Evolutionary conservation across 2,888 invertebrate species (phyloP), one percentile per base, ranked within the genome.

Genomic region (Agrotis clavis): DNA sequence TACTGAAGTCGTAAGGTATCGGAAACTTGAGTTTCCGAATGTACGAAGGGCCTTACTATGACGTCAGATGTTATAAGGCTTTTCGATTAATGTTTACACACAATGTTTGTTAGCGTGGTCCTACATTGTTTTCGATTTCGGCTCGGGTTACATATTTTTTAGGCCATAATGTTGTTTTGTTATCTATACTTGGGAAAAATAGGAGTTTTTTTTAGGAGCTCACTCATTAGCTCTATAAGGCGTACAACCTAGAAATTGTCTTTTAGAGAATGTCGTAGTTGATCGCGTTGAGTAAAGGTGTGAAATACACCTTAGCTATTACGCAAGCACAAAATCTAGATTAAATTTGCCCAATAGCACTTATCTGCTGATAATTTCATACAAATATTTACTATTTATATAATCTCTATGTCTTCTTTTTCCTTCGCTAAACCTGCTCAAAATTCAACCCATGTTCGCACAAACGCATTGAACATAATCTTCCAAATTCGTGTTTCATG

Each of bases 41-140:
- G n/a, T n/a, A n/a, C n/a, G n/a, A n/a, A n/a, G n/a, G n/a, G n/a
- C 7, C 6, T 5, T n/a, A 6, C 35, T 6, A 57, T n/a, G 57
- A 57, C 57, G 57, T 35, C 35, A 57, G 57, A 57, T 19, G 35
- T 35, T 65, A 25, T 45, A 19, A 13, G 50, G 25, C 61, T 19
- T 21, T 63, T 9, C 1, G 48, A 19, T 11, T 57, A 74, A 79
- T 67, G 51, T 79, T 80, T 70, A 64, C 47, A 7, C 30, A 35
- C 61, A 57, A 45, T 78, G 64, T 76, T 81, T 71, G 60, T 45
- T 13, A 30, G 11, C 21, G 18, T 19, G 51, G 47, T 56, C 56
- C 63, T 53, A 51, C 50, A 67, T 30, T 61, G 63, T 60, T 75
- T 74, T 48, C 53, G 21, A 54, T 68, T 79, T 35, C 53, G 56